Evolutionary conservation across 2,113 vertebrate species (phyloP), one percentile per base, ranked within the genome.

Genomic region (Chloebia gouldiae): DNA sequence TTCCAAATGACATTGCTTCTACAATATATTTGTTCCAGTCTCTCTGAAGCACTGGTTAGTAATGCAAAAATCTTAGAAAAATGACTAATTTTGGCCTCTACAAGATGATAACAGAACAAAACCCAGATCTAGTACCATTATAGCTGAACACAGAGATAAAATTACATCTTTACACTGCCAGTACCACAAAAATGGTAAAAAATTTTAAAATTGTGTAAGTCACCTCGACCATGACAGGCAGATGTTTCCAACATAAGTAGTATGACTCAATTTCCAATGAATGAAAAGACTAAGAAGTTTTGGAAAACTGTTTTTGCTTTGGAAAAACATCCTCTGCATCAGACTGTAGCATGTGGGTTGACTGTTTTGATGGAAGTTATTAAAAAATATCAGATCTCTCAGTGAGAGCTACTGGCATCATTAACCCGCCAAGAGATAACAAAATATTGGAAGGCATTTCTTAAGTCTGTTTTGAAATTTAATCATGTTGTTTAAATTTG

Each of bases 61-160:
- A 88, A 86, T 4, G 8, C 68, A 94, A 92, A 95, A 90, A 66
- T 63, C 64, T 92, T 86, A 72, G 8, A 54, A 79, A 96, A 92
- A 77, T 47, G 0, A 88, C 68, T 82, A 37, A 91, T 94, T 92
- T 87, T 79, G 63, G 75, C 14, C 49, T 90, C 50, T 75, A 66
- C 15, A 71, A 66, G 22, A 83, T 47, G 51, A 51, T 63, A 83
- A 78, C 13, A 86, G 76, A 94, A 92, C 63, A 95, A 92, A 91
- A 31, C 11, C 49, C 37, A 69, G 81, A 82, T 35, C 63, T 44
- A 25, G 50, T 86, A 44, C 35, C 18, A 35, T 69, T 83, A 40
- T 14, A 88, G 76, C 44, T 45, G 28, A 93, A 81, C 28, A 47
- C 7, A 81, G 60, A 68, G 25, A 75, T 21, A 73, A 81, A 94